Base-by-base conservation (phyloP, 2,888 invertebrate species). In the Timandra comae region DNA sequence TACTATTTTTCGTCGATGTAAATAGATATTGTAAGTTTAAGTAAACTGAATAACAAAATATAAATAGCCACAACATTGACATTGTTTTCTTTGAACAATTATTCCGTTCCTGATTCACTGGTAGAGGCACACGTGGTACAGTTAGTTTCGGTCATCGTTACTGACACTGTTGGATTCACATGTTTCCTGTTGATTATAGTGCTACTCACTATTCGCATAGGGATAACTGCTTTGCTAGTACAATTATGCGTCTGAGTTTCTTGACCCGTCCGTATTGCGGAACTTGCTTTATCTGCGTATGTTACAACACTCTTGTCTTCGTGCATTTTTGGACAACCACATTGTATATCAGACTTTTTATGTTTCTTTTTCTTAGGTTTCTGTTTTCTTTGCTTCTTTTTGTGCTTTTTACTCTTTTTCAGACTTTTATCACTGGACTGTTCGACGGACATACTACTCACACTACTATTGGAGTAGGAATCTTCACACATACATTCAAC, bases 1-100 rank as follows among this genome's bases (percentile, higher is more conserved):
- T 78, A 75, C 68, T 73, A 76, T 74, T 3, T 77, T 42, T 43
- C 34, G 35, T 35, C 42, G 56, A 42, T 84, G 84, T 84, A 84
- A 77, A 85, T 84, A 78, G 63, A 53, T 52, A 58, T 50, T 45
- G 72, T 77, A 79, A 66, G 65, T 55, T 54, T 79, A 80, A 79
- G 75, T 77, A 77, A 79, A 79, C 63, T 84, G 75, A 72, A 80
- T 82, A 85, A 80, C 79, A 82, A 77, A 82, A 73, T 82, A 82
- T 79, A 79, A 80, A 76, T 75, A 71, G 64, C 67, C 63, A 65
- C 62, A 63, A 64, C 52, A 54, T 43, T 38, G 35, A 43, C 19
- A 37, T 55, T 33, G 52, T 72, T 63, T 77, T 56, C 64, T 62
- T 63, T 48, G 22, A 7, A 20, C 5, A 5, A 7, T 1, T 20